Conservation (phyloP, 1,140 invertebrate genomes). For the Eriosoma lanigerum region DNA sequence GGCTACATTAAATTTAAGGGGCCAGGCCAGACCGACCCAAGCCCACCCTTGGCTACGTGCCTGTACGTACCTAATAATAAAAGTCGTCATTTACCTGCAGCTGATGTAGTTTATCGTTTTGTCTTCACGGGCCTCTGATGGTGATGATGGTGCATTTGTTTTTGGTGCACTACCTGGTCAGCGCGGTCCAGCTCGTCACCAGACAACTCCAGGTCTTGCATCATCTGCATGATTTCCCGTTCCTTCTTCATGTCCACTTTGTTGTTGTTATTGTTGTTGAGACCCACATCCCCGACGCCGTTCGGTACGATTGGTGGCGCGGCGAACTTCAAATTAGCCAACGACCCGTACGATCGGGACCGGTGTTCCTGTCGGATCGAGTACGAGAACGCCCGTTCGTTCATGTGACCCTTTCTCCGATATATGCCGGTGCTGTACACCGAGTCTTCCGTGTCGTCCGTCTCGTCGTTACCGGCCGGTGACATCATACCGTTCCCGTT, state of each 20-base stretch:
- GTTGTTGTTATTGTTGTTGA: background rate
- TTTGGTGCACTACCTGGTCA: constrained; percentile 58
- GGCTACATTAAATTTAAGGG: too few species aligned
- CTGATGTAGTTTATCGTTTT: background rate
- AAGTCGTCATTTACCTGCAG: constrained; percentile 9
- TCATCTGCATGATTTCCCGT: constrained; percentile 87
- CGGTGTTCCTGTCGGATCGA: constrained; percentile 90
- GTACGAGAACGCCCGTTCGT: constrained; percentile 90
- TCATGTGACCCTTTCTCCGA: constrained; percentile 85
- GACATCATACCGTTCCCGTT: constrained; percentile 55
- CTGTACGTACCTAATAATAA: too few species aligned
- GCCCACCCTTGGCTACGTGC: too few species aligned
- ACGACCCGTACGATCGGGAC: constrained; percentile 83
- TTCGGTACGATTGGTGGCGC: constrained; percentile 61
- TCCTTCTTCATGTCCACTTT: constrained; percentile 79
- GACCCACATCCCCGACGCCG: constrained; percentile 52
- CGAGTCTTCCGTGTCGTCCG: constrained; percentile 64
- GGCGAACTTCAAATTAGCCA: constrained; percentile 82
- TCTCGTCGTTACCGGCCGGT: constrained; percentile 47
- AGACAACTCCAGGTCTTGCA: constrained; percentile 80
- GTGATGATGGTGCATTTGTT: constrained; percentile 59
- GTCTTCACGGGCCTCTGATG: constrained; percentile 56
- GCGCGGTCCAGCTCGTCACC: constrained; percentile 71
- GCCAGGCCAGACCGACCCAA: too few species aligned
- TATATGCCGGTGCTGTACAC: constrained; percentile 85